Evolutionary conservation across 2,113 vertebrate genomes (phyloP).

Genomic region (Smithornis capensis): DNA sequence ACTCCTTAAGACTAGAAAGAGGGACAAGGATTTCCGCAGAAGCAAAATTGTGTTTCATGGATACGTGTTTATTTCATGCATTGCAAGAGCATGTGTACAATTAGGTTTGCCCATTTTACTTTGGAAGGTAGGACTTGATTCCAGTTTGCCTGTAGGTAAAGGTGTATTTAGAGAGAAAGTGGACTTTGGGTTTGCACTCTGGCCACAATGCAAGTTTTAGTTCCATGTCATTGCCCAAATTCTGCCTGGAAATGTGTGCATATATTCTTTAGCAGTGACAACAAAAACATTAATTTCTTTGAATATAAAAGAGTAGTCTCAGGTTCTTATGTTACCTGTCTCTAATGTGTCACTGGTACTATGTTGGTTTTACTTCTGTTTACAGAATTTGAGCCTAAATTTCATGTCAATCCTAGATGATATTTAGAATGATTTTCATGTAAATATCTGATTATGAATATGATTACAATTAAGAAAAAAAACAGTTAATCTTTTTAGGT

Average conservation of each 20-base stretch:
- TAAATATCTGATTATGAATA: background rate
- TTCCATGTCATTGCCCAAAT: background rate
- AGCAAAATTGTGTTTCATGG: slow-evolving; percentile 17
- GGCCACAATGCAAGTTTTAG: background rate
- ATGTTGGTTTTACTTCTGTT: background rate
- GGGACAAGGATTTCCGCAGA: background rate
- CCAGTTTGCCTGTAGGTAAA: background rate
- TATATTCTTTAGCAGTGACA: background rate
- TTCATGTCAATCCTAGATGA: background rate
- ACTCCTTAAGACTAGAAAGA: background rate
- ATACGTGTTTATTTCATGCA: background rate
- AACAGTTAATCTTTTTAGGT: background rate
- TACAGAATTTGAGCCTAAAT: background rate
- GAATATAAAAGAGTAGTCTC: background rate
- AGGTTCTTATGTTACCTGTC: background rate
- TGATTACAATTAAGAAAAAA: background rate
- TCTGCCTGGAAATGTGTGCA: background rate
- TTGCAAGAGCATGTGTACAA: background rate
- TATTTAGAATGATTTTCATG: background rate
- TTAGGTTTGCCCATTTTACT: background rate
- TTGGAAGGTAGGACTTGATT: background rate
- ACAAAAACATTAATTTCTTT: background rate
- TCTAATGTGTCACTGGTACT: background rate
- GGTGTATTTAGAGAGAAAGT: background rate
- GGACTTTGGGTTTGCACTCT: background rate